Base-by-base conservation (phyloP, 2,888 invertebrate species). In the Sceliomorpha sp. region DNA sequence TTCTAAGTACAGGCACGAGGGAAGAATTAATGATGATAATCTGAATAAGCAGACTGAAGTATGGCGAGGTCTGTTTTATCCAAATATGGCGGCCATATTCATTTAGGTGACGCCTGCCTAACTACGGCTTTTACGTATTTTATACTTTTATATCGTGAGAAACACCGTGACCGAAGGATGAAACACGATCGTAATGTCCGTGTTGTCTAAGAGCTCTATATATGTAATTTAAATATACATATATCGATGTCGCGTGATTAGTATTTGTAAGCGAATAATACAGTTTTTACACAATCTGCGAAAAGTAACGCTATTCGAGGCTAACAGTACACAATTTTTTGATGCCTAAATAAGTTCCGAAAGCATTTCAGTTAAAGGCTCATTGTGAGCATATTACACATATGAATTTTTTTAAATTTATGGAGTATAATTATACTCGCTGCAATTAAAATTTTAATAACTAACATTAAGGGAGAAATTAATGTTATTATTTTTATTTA, bases 61-160 rank as follows among this genome's bases (percentile, higher is more conserved):
- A 44, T 2, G 10, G 15, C 45, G 44, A 40, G 40, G 39, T 39
- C 20, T 29, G 15, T 29, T 39, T 36, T 15, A 29, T 29, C n/a
- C 31, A 14, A 40, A 40, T 15, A 37, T 15, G 29, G 20, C 27
- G 17, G 51, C 15, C 37, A 51, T 39, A 62, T 42, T 48, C n/a
- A 29, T 26, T 48, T 51, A 45, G 55, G 48, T 55, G 64, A 63
- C 67, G 63, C 70, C 68, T 73, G 66, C 63, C 55, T 66, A 72
- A 67, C 62, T 63, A 53, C 67, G 56, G 70, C 68, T 73, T 76
- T 70, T 71, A 73, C 77, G 83, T 78, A 85, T 86, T 87, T 87
- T 87, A 84, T 87, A 87, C 85, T 87, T 87, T 87, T 87, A 87
- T 87, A 87, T 81, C 74, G 79, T 75, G 79, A 69, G 73, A 74